Evolutionary conservation across 1,140 invertebrate genomes (phyloP).

Genomic region (Caenorhabditis inopinata): DNA sequence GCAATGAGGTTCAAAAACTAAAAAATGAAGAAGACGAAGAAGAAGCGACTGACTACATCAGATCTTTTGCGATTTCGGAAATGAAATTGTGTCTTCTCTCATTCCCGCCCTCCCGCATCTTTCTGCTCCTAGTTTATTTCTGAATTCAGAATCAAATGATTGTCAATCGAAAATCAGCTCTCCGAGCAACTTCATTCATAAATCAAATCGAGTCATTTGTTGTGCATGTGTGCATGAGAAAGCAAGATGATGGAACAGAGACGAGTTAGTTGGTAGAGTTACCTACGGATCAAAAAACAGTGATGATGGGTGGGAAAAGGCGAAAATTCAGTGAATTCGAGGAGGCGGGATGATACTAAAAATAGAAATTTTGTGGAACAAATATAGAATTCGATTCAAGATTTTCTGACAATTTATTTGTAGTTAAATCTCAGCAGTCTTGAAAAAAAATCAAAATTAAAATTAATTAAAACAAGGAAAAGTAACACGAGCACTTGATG

Average conservation of each 20-base stretch:
- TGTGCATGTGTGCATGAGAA: not conserved
- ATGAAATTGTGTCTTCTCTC: too few species aligned
- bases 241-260: not conserved
- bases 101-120: too few species aligned
- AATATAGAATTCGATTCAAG: not conserved
- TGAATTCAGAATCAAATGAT: too few species aligned
- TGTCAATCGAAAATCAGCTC: not conserved
- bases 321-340: not conserved
- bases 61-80: too few species aligned
- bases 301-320: not conserved
- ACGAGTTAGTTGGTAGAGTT: too few species aligned
- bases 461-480: not conserved
- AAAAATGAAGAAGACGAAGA: too few species aligned
- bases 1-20: too few species aligned
- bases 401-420: slow-evolving; percentile 12
- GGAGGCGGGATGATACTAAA: not conserved
- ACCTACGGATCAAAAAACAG: not conserved
- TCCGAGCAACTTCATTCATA: slow-evolving; percentile 31
- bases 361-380: not conserved
- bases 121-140: too few species aligned
- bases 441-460: not conserved
- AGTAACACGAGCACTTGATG: slow-evolving; percentile 21
- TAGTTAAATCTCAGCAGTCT: not conserved
- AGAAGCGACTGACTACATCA: too few species aligned
- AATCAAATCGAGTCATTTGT: not conserved